A percentile compares a stretch with the other conserved stretches of the same genome.
These are phyloP conservation scores for Cladorhizidae sp. DNA, from an alignment of 37 sponge, comb jelly and placozoan genomes.

Conservation along the genomic window DNA sequence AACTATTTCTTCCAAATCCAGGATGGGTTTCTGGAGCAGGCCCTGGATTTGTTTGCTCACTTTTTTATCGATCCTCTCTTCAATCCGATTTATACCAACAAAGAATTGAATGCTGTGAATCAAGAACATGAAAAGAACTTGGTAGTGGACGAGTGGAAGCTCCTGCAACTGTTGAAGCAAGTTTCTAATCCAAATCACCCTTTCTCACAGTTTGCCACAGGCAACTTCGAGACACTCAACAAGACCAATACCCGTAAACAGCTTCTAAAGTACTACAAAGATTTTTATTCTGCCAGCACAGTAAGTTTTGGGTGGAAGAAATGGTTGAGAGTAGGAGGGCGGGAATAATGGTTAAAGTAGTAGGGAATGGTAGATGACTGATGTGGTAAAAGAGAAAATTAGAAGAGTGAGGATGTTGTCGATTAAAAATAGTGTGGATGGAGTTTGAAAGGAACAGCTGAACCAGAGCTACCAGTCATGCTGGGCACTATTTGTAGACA, in stretches of 20 bases:
- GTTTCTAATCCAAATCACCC: slow-evolving; percentile 69
- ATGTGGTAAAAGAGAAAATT: too few species aligned
- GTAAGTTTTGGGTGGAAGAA: slow-evolving; percentile 33
- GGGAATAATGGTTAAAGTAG: not conserved
- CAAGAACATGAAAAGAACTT: slow-evolving; percentile 84
- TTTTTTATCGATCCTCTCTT: slow-evolving; percentile 91
- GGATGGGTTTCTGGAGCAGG: slow-evolving; percentile 52
- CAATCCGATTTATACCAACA: slow-evolving; percentile 22
- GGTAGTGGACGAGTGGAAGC: slow-evolving; percentile 57
- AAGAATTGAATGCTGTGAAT: slow-evolving; percentile 90
- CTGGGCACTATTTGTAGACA: too few species aligned
- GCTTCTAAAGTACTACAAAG: slow-evolving; percentile 50
- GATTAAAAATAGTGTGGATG: too few species aligned
- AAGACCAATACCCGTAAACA: slow-evolving; percentile 13
- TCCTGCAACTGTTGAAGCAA: slow-evolving; percentile 74
- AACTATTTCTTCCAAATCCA: slow-evolving; percentile 85
- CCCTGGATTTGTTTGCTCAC: slow-evolving; percentile 87
- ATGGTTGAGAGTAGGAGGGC: too few species aligned
- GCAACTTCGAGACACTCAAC: slow-evolving; percentile 69
- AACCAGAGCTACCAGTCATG: too few species aligned
- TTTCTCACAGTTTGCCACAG: slow-evolving; percentile 68
- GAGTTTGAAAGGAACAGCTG: too few species aligned
- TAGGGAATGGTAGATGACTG: not conserved
- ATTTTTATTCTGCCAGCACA: slow-evolving; percentile 69
- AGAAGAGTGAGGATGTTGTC: too few species aligned